Base-by-base conservation (phyloP, 2,888 invertebrate genomes). In the Choristoneura rosaceana region DNA sequence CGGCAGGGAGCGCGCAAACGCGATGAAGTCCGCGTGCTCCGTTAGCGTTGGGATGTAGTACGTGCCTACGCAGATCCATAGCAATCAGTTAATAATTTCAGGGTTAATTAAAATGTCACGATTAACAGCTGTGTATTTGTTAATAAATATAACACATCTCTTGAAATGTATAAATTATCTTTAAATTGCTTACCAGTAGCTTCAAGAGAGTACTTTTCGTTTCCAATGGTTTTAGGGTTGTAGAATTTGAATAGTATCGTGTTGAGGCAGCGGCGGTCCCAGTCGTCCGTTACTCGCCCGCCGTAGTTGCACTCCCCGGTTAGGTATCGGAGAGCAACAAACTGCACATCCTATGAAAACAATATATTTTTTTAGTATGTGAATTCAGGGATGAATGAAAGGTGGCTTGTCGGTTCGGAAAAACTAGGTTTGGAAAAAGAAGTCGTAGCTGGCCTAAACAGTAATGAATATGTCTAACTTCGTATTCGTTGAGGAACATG, bases 291-390 rank as follows among this genome's bases (percentile, higher is more conserved):
- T 3, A 99, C 99, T 74, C 98, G 95, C 0, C 99, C 99, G 8
- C 99, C 99, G 86, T 99, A 99, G 94, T 99, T 99, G 84, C 99
- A 99, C 90, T 99, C 99, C 0, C 99, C 99, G 0, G 98, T 98
- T 80, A 99, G 92, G 92, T 99, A 99, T 3, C 96, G 95, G 14
- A 99, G 92, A 0, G 99, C 99, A 74, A 98, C 97, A 86, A 96
- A 98, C 88, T 97, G 97, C 0, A 98, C 96, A 74, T 97, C 96
- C 95, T 96, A 25, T n/a, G 25, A 10, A 70, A 45, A 71, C 9
- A 9, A 33, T 64, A 5, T 25, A 43, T 2, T n/a, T 25, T 38
- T 0, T 4, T 38, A 38, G 4, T 38, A 38, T 38, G 7, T 25
- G 25, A 25, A 25, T 25, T 25, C 2, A 25, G 25, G 25, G 25